Evolutionary conservation across 2,888 invertebrate genomes (phyloP), one percentile per base, ranked within the genome.

Genomic region (Cosmia pyralina): DNA sequence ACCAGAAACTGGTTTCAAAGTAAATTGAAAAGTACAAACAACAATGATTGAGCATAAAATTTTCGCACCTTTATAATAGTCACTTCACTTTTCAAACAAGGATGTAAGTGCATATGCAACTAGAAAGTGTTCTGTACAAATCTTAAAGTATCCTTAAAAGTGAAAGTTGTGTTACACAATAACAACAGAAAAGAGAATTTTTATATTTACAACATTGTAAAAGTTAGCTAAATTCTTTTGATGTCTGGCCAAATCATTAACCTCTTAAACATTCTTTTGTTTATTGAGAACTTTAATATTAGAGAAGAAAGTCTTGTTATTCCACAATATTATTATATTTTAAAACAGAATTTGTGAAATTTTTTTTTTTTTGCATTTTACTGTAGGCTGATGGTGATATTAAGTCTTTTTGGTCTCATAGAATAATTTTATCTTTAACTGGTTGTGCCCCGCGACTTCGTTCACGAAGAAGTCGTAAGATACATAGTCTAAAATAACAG

Each of bases 111-210:
- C 69, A 72, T 59, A 69, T 73, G 59, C 66, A 83, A 74, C 68
- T 88, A 88, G 89, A 89, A 89, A 89, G 89, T 85, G 8, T 44
- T 66, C n/a, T 74, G 41, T 70, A 58, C 7, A 79, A 70, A 78
- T 66, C 53, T 65, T 22, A 50, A 57, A 78, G 69, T 55, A 68
- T 50, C 60, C 53, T 72, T 70, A 38, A 80, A 76, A 81, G 83
- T 72, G 89, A 89, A 88, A 88, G 88, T 88, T 19, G 60, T 74
- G 75, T 74, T 46, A 69, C 59, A 81, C 44, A 64, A 57, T 41
- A 53, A 44, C 63, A 48, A 74, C 58, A 59, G 22, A 74, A 68
- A 69, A 60, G 52, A 82, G 68, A 81, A 72, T 71, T 69, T 72
- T 80, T 72, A 69, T 75, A 84, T 79, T 77, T 66, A 78, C 74